Evolutionary conservation across 37 sponge, comb jelly and placozoan species (phyloP), one percentile per base, ranked within the genome.

Genomic region (Spongilla lacustris): DNA sequence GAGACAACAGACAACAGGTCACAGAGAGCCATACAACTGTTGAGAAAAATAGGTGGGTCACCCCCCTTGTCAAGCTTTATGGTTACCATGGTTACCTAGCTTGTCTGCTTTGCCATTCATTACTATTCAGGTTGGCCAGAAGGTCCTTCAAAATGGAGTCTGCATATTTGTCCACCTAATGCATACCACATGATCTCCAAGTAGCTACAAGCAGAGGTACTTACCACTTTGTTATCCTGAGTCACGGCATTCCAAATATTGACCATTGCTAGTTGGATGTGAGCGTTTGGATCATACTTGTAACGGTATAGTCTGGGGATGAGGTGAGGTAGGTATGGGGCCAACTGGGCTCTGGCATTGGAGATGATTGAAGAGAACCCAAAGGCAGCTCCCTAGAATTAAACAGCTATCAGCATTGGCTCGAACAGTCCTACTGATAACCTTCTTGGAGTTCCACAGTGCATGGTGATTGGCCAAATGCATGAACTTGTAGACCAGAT

Each of bases 401-500:
- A 13, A 36, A 37, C 36, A 85, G 26, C 5, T 48, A 37, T 28
- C 25, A 36, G 24, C 36, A 13, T 6, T 8, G 34, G 8, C 6
- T 10, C 4, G 9, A 33, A 23, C 30, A 74, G 75, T 74, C 9
- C 5, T 23, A 23, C 23, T 13, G 75, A 38, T 21, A 11, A 95
- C 96, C 93, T 92, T 95, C 48, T 88, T 92, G 9, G 96, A 95
- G 79, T 90, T 94, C 97, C 97, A 97, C 22, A 97, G 71, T 29
- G 93, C 83, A 50, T 92, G 82, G 71, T 94, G 93, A 69, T 94
- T 94, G 30, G 97, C 93, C 67, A 97, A 86, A 70, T 85, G 71
- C 90, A 97, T 93, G 71, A 97, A 97, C 87, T 97, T 94, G 87
- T 97, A 97, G 35, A 97, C 84, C 14, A 97, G 87, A 37, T 97